phyloP scores from a whole-genome alignment of 2,888 invertebrate genomes.

The Ectemnius lituratus region DNA sequence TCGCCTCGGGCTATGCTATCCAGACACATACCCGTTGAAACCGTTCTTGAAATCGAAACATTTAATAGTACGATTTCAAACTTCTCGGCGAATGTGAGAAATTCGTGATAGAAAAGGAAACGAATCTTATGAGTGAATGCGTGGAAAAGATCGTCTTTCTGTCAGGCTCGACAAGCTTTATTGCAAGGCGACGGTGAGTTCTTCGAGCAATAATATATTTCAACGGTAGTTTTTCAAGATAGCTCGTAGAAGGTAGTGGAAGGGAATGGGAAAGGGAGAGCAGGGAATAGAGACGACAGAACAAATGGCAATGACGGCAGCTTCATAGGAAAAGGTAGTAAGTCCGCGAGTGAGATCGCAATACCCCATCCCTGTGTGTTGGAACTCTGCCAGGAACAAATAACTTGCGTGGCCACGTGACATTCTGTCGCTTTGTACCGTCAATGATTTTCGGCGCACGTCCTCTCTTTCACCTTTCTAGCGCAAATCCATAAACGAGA shows the following conservation, averaged over 20 bases:
- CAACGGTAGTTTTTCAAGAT: neutral
- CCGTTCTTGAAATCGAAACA: too few relatives aligned
- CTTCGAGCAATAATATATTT: neutral
- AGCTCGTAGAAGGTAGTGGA: neutral
- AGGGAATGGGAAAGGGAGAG: neutral
- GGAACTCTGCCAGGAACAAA: conserved; percentile 47
- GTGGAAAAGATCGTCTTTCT: too few relatives aligned
- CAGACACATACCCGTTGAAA: too few relatives aligned
- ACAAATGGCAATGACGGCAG: conserved; percentile 20
- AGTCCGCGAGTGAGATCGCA: conserved; percentile 20
- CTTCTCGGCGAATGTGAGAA: too few relatives aligned
- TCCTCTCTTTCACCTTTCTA: neutral
- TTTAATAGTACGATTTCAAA: too few relatives aligned
- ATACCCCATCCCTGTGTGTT: too few relatives aligned
- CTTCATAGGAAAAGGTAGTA: conserved; percentile 12
- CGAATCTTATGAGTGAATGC: too few relatives aligned
- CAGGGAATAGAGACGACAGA: neutral
- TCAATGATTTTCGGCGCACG: conserved; percentile 43
- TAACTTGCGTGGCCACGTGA: conserved; percentile 39
- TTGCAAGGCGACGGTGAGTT: too few relatives aligned
- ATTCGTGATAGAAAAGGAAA: too few relatives aligned
- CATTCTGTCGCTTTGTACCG: conserved; percentile 41
- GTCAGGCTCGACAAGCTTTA: too few relatives aligned
- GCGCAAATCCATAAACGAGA: conserved; percentile 18
- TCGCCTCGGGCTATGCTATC: too few relatives aligned